Conservation (phyloP, 37 sponge, comb jelly and placozoan genomes). For the Halichondria panicea region DNA sequence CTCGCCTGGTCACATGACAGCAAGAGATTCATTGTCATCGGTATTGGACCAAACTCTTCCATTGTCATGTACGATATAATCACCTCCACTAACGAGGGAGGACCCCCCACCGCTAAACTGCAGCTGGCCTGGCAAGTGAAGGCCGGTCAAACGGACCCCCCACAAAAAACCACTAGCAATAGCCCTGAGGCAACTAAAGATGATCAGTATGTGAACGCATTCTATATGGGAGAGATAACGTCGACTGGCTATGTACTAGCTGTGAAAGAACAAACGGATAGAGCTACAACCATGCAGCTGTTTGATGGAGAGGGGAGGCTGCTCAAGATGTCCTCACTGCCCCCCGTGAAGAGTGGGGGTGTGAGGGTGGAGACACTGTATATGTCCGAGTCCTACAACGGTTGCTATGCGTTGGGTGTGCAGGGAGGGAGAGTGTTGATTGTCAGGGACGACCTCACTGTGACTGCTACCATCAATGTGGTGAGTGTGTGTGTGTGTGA, state of each 20-base stretch:
- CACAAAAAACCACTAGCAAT: background rate
- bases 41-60: slow-evolving; percentile 59
- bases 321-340: slow-evolving; percentile 5
- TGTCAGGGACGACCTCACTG: slow-evolving; percentile 11
- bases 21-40: slow-evolving; percentile 37
- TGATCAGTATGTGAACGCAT: slow-evolving; percentile 34
- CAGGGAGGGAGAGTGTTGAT: slow-evolving; percentile 56
- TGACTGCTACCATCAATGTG: slow-evolving; percentile 1
- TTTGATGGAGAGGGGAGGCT: slow-evolving; percentile 23
- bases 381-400: slow-evolving; percentile 29
- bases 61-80: slow-evolving; percentile 30
- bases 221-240: slow-evolving; percentile 47
- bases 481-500: slow-evolving; percentile 37
- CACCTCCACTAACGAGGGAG: background rate
- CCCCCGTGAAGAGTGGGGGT: background rate
- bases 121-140: slow-evolving; percentile 27
- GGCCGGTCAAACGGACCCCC: background rate
- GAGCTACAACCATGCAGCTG: slow-evolving; percentile 22
- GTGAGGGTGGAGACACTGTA: background rate
- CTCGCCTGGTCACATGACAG: slow-evolving; percentile 62
- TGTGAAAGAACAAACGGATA: slow-evolving; percentile 30
- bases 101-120: background rate
- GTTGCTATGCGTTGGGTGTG: slow-evolving; percentile 28
- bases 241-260: slow-evolving; percentile 30
- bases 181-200: background rate